These are phyloP conservation scores for Rhopalosiphum nymphaeae DNA, from an alignment of 2,888 invertebrate genomes.

Conservation along the genomic window DNA sequence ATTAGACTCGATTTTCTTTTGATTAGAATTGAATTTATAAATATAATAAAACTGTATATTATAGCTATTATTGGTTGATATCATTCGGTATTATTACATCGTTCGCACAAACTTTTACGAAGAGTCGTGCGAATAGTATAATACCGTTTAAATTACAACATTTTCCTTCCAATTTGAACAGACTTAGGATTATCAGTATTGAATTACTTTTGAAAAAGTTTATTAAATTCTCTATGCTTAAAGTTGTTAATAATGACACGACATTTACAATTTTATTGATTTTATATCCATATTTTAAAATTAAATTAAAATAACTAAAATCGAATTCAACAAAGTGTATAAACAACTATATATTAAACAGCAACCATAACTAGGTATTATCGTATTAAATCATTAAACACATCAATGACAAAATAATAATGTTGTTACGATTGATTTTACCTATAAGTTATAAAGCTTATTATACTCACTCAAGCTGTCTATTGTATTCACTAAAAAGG, in stretches of 20 bases:
- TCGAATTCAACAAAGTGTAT: not conserved
- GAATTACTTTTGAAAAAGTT: not conserved
- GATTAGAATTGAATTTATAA: too few relatives aligned
- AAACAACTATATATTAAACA: not conserved
- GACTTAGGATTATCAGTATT: not conserved
- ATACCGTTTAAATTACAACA: not conserved
- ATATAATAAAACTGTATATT: too few relatives aligned
- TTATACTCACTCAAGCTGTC: not conserved
- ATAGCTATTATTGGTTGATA: too few relatives aligned
- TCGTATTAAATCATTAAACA: not conserved
- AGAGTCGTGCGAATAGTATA: not conserved
- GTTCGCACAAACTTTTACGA: not conserved
- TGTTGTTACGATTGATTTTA: not conserved
- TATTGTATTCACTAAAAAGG: not conserved
- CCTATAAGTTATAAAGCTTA: not conserved
- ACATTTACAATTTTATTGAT: not conserved
- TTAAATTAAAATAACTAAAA: not conserved
- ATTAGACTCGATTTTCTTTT: too few relatives aligned
- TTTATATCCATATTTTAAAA: not conserved
- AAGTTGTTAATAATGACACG: not conserved
- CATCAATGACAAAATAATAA: not conserved
- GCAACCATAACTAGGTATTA: not conserved
- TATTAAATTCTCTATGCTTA: not conserved
- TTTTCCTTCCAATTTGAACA: not conserved
- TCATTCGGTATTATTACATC: not conserved